Base-by-base conservation (phyloP, 2,888 invertebrate genomes). In the Eupithecia centaureata region DNA sequence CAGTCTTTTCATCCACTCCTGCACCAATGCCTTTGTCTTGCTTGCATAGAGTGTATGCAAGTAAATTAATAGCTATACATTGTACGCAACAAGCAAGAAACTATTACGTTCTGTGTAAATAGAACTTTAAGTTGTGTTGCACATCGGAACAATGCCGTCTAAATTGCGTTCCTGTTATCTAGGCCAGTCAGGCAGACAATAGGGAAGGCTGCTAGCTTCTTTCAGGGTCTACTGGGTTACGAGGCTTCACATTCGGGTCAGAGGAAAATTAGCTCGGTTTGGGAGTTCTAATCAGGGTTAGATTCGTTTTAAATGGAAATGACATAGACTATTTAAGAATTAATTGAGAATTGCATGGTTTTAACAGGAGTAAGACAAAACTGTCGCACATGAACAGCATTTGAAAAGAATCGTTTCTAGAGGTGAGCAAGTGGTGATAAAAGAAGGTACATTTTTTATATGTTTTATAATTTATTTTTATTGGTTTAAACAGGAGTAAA, bases 111-210 rank as follows among this genome's bases (percentile, higher is more conserved):
- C n/a, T 15, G 54, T 56, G 54, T 56, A 28, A 18, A 56, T 30
- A n/a, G 3, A 30, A 56, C 54, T 30, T 56, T 4, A 27, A 28
- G 54, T 28, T n/a, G 28, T 5, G 54, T 30, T 28, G 27, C 81
- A 85, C 84, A 87, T 86, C 86, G 83, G 84, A 84, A 89, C 90
- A 89, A 90, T 89, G 83, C 83, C 78, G 82, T 79, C 86, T 87
- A 90, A 88, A 91, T 91, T 90, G 91, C 89, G 86, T 91, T 91
- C 90, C 87, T 60, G 76, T 84, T 81, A 92, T 90, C 87, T 90
- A 86, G 91, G 90, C 80, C 91, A 85, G 77, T 76, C 75, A 73
- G 68, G 72, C 77, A 80, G 87, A 91, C 91, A 91, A 91, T 90
- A 80, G 85, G 81, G 83, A 87, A 82, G 87, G 82, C 81, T 57